Percentiles rank a stretch among this genome's conserved stretches.
phyloP scores from a whole-genome alignment of 2,888 invertebrate species.

The Thysanoteuthis rhombus region DNA sequence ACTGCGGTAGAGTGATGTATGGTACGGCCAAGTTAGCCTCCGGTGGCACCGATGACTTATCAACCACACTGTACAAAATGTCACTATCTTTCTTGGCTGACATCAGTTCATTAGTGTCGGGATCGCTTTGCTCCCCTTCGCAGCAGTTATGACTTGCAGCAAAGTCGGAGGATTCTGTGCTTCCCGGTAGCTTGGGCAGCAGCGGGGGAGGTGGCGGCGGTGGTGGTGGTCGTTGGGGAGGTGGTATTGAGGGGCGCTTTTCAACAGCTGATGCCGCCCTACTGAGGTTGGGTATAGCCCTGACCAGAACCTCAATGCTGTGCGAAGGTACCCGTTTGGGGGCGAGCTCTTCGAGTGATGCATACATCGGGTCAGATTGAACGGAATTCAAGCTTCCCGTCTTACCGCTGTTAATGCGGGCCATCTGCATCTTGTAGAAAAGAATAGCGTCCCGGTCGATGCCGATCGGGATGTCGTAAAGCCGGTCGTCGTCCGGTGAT shows the following conservation, averaged over 20 bases:
- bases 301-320: conserved; percentile 59
- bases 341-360: conserved; percentile 45
- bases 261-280: neutral
- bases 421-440: conserved; percentile 59
- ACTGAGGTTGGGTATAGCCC: neutral
- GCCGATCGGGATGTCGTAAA: conserved; percentile 46
- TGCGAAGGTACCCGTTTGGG: conserved; percentile 50
- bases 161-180: neutral
- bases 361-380: conserved; percentile 55
- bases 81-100: neutral
- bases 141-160: neutral
- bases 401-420: conserved; percentile 51
- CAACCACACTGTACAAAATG: neutral
- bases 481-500: conserved; percentile 38
- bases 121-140: neutral
- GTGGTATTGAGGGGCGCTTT: neutral
- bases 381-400: conserved; percentile 55
- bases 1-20: neutral
- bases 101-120: neutral
- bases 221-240: neutral
- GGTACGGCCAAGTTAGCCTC: neutral
- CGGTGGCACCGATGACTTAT: neutral
- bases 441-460: conserved; percentile 60
- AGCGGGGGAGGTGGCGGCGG: neutral
- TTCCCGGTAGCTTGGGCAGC: neutral